Evolutionary conservation across 2,888 invertebrate species (phyloP), one percentile per base, ranked within the genome.

Genomic region (Pyrrhopygopsis socrates): DNA sequence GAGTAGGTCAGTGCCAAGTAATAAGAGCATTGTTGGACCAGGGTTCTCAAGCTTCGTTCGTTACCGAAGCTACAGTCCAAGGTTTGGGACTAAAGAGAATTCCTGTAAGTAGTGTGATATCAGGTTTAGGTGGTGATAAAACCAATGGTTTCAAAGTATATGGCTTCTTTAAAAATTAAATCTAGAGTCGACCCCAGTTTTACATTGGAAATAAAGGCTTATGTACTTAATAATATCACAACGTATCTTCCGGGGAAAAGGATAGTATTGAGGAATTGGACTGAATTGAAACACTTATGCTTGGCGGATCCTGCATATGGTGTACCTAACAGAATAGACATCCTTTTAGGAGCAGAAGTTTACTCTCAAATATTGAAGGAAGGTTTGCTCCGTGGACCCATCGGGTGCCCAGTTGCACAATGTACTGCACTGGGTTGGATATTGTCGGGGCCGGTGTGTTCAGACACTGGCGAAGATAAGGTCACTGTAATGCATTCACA

Each of bases 101-200:
- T n/a, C 45, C 86, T 9, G 41, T 70, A 41, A 76, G n/a, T 22
- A 24, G 38, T 24, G 22, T n/a, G 18, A 73, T 81, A 24, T 68
- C 67, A 4, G 87, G 84, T 22, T 20, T 83, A 50, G 87, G 82
- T 20, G 82, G 81, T 58, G 45, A 71, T 29, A 65, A 73, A 41
- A 50, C 68, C 11, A n/a, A 22, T 84, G 3, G 76, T 24, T 9
- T 86, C 80, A 18, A 92, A 87, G 15, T 18, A 78, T 4, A 79
- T 81, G 63, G 90, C 93, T 15, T 20, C 58, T 8, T 29, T 94
- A 1, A 83, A 81, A 15, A 65, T 93, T 29, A 24, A 84, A 60
- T 93, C 92, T 18, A 73, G 60, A 24, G 4, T 77, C n/a, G 77
- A 84, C 45, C 84, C 78, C 45, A n/a, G n/a, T 13, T 65, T 78